phyloP scores from a whole-genome alignment of 2,888 invertebrate species.

The Drosophila bunnanda region DNA sequence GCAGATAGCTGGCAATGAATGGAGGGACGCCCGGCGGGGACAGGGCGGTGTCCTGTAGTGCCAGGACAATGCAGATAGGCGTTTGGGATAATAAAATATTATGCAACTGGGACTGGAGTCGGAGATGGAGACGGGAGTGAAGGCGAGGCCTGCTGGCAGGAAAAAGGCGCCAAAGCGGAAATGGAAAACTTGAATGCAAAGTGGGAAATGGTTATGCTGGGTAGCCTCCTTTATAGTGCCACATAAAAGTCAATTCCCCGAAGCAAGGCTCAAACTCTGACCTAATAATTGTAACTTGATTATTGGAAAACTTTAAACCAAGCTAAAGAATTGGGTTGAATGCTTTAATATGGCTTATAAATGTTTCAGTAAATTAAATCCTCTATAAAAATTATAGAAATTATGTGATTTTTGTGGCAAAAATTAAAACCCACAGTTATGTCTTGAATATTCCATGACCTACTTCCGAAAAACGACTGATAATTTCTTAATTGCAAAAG shows the following conservation, averaged over 20 bases:
- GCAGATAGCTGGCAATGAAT: slow-evolving; percentile 29
- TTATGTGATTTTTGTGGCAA: background rate
- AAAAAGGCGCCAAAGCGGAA: slow-evolving; percentile 49
- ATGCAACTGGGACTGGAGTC: slow-evolving; percentile 65
- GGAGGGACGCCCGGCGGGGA: background rate
- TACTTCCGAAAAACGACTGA: background rate
- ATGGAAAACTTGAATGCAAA: slow-evolving; percentile 45
- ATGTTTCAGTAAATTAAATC: background rate
- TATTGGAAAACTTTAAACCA: slow-evolving; percentile 19
- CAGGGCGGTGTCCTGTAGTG: slow-evolving; percentile 21
- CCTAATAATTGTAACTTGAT: slow-evolving; percentile 41
- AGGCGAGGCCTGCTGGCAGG: slow-evolving; percentile 25
- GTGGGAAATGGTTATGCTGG: slow-evolving; percentile 32
- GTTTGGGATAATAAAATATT: slow-evolving; percentile 72
- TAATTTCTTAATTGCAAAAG: background rate
- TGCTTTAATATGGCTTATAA: background rate
- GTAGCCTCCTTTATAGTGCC: slow-evolving; percentile 7
- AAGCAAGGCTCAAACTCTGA: slow-evolving; percentile 35
- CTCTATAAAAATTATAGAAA: background rate
- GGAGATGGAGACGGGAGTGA: background rate
- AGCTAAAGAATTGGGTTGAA: background rate
- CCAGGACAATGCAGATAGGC: slow-evolving; percentile 46
- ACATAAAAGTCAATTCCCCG: slow-evolving; percentile 39
- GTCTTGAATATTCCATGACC: background rate
- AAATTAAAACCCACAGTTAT: background rate